Evolutionary conservation across 2,113 vertebrate species (phyloP).

Genomic region (Osmerus eperlanus): DNA sequence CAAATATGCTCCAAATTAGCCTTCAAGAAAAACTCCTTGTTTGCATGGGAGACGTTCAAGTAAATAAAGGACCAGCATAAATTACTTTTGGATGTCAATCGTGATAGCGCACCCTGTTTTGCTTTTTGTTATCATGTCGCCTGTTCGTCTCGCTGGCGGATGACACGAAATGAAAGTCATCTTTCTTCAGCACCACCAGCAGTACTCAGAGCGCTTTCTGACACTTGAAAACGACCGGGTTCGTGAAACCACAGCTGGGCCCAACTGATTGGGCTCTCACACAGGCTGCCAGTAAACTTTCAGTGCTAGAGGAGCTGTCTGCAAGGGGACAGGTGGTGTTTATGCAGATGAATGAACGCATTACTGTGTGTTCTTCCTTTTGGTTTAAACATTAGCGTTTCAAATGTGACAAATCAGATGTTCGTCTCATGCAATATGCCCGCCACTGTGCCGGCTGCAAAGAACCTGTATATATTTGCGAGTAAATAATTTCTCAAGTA

Average conservation of each 20-base stretch:
- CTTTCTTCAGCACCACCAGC: constrained; percentile 65
- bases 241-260: constrained; percentile 71
- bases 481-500: constrained; percentile 7
- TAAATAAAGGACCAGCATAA: constrained; percentile 76
- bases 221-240: constrained; percentile 73
- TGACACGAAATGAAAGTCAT: constrained; percentile 76
- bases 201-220: constrained; percentile 65
- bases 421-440: constrained; percentile 88
- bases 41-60: constrained; percentile 44
- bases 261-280: constrained; percentile 67
- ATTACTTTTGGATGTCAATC: constrained; percentile 74
- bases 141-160: constrained; percentile 68
- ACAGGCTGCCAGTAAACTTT: constrained; percentile 81
- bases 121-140: constrained; percentile 70
- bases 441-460: constrained; percentile 51
- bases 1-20: constrained; percentile 73
- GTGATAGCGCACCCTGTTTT: constrained; percentile 68
- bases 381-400: constrained; percentile 99
- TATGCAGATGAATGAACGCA: constrained; percentile 99
- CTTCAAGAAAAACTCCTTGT: constrained; percentile 64
- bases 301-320: constrained; percentile 87
- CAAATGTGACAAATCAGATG: constrained; percentile 99
- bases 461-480: constrained; percentile 21
- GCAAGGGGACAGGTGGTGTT: constrained; percentile 95
- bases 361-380: constrained; percentile 97